A percentile compares a stretch with the other conserved stretches of the same genome.
These are phyloP conservation scores for Ciconia stormi DNA, from an alignment of 2,113 vertebrate genomes.

Conservation along the genomic window DNA sequence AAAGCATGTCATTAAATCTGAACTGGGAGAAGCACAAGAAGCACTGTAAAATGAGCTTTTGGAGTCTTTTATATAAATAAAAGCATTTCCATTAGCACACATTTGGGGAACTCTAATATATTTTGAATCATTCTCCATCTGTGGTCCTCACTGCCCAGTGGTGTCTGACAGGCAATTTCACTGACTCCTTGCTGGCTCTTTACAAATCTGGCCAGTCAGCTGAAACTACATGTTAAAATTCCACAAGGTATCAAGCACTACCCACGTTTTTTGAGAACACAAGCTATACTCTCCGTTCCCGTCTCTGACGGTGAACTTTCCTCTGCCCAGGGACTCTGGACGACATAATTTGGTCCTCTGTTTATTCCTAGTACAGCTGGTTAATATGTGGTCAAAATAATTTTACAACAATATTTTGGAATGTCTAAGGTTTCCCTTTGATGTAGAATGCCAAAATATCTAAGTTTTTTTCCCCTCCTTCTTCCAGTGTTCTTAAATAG, in stretches of 20 bases:
- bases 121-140: not conserved
- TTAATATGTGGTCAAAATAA: not conserved
- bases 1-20: not conserved
- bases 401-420: not conserved
- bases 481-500: not conserved
- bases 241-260: not conserved
- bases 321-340: not conserved
- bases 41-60: not conserved
- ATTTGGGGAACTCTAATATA: not conserved
- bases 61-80: not conserved
- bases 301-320: not conserved
- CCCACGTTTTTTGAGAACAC: not conserved
- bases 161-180: not conserved
- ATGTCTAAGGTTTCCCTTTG: not conserved
- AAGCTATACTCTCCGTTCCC: not conserved
- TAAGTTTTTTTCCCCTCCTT: rapidly evolving
- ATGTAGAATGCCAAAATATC: not conserved
- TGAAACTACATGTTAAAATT: not conserved
- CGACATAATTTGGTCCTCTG: not conserved
- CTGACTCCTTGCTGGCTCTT: not conserved
- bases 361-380: not conserved
- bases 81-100: not conserved
- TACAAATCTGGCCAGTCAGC: not conserved
- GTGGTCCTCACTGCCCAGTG: not conserved
- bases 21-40: not conserved